Evolutionary conservation across 2,113 vertebrate genomes (phyloP).

Genomic region (Fregetta grallaria): DNA sequence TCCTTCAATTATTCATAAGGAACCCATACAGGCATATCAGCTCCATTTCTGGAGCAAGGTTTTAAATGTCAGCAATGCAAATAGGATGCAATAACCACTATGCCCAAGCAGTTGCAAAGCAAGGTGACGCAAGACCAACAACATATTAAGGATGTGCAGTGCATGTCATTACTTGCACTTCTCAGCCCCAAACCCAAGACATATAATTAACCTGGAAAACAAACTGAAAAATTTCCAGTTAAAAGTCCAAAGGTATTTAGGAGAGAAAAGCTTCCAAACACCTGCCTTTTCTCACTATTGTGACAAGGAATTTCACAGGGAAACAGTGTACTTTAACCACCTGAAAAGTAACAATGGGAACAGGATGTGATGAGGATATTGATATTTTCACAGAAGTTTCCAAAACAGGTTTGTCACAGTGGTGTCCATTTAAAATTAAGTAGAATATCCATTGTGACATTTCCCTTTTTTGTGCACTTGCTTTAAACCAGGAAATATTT

Average conservation of each 20-base stretch:
- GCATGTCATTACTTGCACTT: neutral
- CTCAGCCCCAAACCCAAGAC: neutral
- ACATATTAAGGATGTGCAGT: neutral
- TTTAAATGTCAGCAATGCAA: neutral
- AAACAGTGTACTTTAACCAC: constrained; percentile 3
- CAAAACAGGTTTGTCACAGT: constrained; percentile 23
- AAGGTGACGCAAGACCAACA: neutral
- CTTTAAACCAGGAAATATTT: constrained; percentile 32
- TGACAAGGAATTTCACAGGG: constrained; percentile 26
- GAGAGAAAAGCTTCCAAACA: neutral
- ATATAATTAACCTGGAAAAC: neutral
- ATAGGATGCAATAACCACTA: neutral
- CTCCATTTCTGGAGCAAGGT: neutral
- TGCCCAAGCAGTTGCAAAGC: neutral
- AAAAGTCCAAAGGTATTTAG: neutral
- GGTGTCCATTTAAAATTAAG: constrained; percentile 17
- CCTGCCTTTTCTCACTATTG: constrained; percentile 34
- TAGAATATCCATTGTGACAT: constrained; percentile 47
- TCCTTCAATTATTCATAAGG: neutral
- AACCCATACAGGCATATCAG: neutral
- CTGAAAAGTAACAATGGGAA: constrained; percentile 40
- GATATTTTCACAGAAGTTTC: constrained; percentile 20
- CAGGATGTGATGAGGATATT: constrained; percentile 24
- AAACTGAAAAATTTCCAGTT: neutral
- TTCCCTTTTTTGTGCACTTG: constrained; percentile 50